Evolutionary conservation across 2,113 vertebrate species (phyloP).

Genomic region (Carettochelys insculpta): DNA sequence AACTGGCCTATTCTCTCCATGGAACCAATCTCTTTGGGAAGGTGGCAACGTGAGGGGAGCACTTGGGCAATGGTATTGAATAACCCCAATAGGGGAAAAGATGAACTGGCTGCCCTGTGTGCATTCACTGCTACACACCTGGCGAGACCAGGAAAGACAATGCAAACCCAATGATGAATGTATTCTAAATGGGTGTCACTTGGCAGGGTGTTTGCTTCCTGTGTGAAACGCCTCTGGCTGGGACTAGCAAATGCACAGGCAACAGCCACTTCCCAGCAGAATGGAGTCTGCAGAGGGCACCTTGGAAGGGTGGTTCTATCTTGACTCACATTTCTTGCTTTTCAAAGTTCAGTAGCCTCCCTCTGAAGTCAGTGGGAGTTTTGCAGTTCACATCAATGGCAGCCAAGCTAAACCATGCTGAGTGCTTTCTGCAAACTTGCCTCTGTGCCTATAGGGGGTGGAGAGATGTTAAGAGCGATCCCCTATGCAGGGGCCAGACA

Average conservation of each 20-base stretch:
- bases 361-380: neutral
- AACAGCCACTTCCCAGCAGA: neutral
- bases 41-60: neutral
- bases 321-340: neutral
- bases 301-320: neutral
- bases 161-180: neutral
- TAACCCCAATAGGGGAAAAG: neutral
- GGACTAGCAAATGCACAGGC: neutral
- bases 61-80: neutral
- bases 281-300: neutral
- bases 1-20: neutral
- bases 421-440: neutral
- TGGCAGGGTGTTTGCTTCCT: neutral
- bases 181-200: neutral
- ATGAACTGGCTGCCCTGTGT: neutral
- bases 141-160: neutral
- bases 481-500: no score
- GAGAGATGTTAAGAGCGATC: neutral
- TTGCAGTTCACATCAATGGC: neutral
- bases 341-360: no score
- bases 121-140: neutral
- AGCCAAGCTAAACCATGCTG: neutral
- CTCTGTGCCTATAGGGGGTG: neutral
- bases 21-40: neutral
- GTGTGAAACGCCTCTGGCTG: neutral